Evolutionary conservation across 2,113 vertebrate species (phyloP).

Genomic region (Loxodonta africana): DNA sequence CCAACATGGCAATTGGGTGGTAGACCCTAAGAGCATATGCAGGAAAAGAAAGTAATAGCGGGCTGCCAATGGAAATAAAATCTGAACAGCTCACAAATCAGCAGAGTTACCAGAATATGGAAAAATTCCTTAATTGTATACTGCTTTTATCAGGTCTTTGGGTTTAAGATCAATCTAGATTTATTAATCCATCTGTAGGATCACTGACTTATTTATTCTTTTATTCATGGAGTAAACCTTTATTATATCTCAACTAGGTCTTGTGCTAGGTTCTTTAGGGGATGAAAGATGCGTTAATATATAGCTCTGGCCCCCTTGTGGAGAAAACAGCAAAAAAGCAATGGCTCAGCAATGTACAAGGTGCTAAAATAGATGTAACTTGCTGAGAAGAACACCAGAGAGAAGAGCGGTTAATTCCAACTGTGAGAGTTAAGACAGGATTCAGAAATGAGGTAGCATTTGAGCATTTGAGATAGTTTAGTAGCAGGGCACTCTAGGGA

Average conservation of each 20-base stretch:
- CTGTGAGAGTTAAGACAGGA: neutral
- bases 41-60: neutral
- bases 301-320: neutral
- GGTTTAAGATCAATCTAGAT: neutral
- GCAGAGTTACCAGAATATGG: neutral
- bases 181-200: neutral
- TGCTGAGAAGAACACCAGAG: neutral
- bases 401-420: neutral
- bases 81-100: neutral
- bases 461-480: neutral
- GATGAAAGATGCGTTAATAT: neutral
- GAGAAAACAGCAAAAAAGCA: neutral
- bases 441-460: neutral
- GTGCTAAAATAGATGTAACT: neutral
- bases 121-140: neutral
- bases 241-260: conserved; percentile 3
- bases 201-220: neutral
- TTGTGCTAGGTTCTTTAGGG: neutral
- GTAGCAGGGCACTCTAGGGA: neutral
- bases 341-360: neutral
- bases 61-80: neutral
- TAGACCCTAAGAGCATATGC: neutral
- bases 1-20: neutral
- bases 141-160: neutral
- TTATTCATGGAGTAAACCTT: neutral